Base-by-base conservation (phyloP, 2,113 vertebrate species). In the Tringa solitaria region DNA sequence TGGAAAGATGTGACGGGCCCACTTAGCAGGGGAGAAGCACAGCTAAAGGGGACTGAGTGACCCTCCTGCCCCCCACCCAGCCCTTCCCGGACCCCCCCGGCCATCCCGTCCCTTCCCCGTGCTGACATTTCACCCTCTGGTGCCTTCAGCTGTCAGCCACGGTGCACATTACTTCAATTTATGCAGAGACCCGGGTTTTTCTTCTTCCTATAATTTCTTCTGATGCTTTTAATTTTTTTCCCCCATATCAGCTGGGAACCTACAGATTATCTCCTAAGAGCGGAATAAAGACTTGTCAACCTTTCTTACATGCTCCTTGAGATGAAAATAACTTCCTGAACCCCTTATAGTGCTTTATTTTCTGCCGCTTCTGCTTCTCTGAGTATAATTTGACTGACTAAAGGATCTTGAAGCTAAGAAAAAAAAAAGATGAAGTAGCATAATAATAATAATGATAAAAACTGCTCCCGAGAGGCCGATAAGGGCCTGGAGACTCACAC, bases 311-410 rank as follows among this genome's bases (percentile, higher is more conserved):
- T 3, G 20, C 65, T 92, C 11, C 18, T 96, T 92, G 94, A 97
- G 81, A 93, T 77, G 96, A 96, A 96, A 97, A 83, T 93, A 95
- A 95, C 78, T 97, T 94, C 89, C 95, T 59, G 87, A 87, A 89
- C 78, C 41, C 88, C 74, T 82, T 72, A 83, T 9, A 92, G 82
- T 63, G 75, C 88, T 95, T 91, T 90, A 87, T 97, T 96, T 97
- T 97, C 92, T 91, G 68, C 91, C 17, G 83, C 82, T 92, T 95
- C 78, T 97, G 96, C 94, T 93, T 67, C 51, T 84, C 10, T 39
- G 84, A 73, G 80, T 83, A 14, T 96, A 93, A 97, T 97, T 96
- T 95, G 90, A 95, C 80, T 94, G 85, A 95, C 93, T 92, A 81
- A 96, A 96, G 92, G 18, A 78, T 95, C 89, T 87, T 68, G 51